Percentiles rank a stretch among this genome's conserved stretches.
Evolutionary conservation across 2,888 invertebrate genomes (phyloP).

Genomic region (Molanna angustata): DNA sequence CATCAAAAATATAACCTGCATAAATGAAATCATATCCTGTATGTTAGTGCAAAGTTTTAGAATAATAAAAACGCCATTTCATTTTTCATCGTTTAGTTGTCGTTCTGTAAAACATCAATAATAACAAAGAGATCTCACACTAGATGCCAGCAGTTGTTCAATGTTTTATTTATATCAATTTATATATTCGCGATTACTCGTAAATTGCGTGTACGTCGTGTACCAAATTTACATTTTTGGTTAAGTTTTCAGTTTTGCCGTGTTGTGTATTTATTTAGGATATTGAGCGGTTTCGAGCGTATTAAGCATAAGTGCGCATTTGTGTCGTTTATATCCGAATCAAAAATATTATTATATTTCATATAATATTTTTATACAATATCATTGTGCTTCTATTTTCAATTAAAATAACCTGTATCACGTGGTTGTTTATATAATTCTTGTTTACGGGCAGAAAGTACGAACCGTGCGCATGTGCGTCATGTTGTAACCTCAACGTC

Average conservation of each 20-base stretch:
- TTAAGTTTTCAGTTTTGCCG: slow-evolving; percentile 60
- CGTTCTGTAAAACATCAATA: neutral
- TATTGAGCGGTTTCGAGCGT: too few species aligned
- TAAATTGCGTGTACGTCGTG: slow-evolving; percentile 45
- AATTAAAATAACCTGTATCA: slow-evolving; percentile 38
- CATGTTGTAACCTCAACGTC: slow-evolving; percentile 52
- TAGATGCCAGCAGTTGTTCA: slow-evolving; percentile 15
- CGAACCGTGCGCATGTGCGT: slow-evolving; percentile 59
- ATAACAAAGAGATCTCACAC: neutral
- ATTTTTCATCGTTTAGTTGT: too few species aligned
- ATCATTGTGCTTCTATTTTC: neutral
- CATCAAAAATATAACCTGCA: too few species aligned
- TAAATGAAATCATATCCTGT: too few species aligned
- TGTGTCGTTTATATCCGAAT: too few species aligned
- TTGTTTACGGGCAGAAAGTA: slow-evolving; percentile 56
- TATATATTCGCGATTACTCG: too few species aligned
- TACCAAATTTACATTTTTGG: slow-evolving; percentile 57
- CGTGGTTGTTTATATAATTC: slow-evolving; percentile 61
- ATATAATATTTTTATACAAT: too few species aligned
- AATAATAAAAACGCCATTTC: too few species aligned
- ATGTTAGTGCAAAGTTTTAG: too few species aligned
- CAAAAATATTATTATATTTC: neutral
- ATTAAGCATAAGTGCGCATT: too few species aligned
- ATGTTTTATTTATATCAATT: too few species aligned
- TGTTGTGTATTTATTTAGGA: slow-evolving; percentile 56